A percentile compares a stretch with the other conserved stretches of the same genome.
Conservation (phyloP, 2,113 vertebrate genomes). For the Anguilla japonica region DNA sequence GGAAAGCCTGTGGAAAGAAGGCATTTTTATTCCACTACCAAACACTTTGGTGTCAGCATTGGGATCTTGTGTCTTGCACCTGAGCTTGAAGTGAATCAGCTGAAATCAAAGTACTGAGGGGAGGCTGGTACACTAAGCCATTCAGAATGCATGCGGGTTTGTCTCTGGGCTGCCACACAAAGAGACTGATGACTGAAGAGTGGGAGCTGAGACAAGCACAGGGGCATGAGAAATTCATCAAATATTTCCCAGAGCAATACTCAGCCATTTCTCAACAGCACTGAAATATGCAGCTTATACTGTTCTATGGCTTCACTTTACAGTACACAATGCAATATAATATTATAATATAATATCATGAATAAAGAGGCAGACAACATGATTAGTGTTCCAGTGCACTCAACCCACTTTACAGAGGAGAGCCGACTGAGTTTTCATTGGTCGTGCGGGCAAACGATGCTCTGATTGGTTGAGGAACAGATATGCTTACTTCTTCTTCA, state of each 20-base stretch:
- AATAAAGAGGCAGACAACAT: not conserved
- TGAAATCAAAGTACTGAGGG: not conserved
- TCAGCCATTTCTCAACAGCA: not conserved
- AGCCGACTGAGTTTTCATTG: not conserved
- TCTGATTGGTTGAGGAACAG: not conserved
- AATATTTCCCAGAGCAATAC: not conserved
- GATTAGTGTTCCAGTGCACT: not conserved
- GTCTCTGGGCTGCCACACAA: not conserved
- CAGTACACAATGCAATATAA: not conserved
- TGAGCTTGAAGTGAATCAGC: not conserved
- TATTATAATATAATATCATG: too few relatives aligned
- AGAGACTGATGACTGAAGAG: not conserved
- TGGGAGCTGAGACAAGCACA: not conserved
- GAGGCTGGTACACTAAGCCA: not conserved
- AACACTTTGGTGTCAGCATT: not conserved
- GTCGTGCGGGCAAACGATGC: not conserved
- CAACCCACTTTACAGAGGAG: not conserved
- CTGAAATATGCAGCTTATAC: not conserved
- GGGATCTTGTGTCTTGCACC: not conserved
- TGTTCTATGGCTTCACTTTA: not conserved
- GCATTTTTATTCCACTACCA: not conserved
- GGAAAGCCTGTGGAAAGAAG: not conserved
- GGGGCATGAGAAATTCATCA: not conserved
- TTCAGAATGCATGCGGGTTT: not conserved
- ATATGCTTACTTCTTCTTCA: slow-evolving; percentile 95